Conservation (phyloP, 2,888 invertebrate species). For the Balanococcus diminutus region DNA sequence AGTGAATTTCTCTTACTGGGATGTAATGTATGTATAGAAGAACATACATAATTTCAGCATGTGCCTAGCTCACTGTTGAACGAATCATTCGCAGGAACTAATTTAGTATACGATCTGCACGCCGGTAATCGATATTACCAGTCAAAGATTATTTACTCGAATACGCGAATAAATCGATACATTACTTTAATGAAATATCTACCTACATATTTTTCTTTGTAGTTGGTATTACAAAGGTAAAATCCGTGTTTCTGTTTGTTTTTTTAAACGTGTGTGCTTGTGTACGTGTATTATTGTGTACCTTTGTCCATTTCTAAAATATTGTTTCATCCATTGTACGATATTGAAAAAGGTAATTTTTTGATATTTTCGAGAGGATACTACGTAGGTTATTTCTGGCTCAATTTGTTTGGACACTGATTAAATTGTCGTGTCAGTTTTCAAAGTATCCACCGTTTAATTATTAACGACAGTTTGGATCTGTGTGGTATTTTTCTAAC, state of each 20-base stretch:
- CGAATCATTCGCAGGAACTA: conserved; percentile 36
- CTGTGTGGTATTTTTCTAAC: no score
- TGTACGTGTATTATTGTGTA: neutral
- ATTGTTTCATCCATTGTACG: neutral
- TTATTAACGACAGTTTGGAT: no score
- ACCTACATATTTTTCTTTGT: neutral
- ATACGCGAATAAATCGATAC: neutral
- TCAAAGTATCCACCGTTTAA: no score
- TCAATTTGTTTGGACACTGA: no score
- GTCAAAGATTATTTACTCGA: neutral
- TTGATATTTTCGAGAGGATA: no score
- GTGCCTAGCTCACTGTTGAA: neutral
- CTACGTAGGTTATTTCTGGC: no score
- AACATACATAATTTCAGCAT: no score
- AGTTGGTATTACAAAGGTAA: neutral
- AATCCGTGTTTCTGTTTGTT: neutral
- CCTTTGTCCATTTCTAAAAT: neutral
- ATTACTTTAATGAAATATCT: neutral
- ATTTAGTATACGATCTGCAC: neutral
- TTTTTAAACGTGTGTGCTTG: neutral
- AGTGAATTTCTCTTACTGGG: no score
- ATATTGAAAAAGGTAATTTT: neutral
- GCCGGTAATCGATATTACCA: neutral
- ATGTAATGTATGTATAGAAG: no score
- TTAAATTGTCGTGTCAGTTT: no score